A percentile compares a stretch with the other conserved stretches of the same genome.
Conservation (phyloP, 1,140 invertebrate genomes). For the Sarcophaga peregrina region DNA sequence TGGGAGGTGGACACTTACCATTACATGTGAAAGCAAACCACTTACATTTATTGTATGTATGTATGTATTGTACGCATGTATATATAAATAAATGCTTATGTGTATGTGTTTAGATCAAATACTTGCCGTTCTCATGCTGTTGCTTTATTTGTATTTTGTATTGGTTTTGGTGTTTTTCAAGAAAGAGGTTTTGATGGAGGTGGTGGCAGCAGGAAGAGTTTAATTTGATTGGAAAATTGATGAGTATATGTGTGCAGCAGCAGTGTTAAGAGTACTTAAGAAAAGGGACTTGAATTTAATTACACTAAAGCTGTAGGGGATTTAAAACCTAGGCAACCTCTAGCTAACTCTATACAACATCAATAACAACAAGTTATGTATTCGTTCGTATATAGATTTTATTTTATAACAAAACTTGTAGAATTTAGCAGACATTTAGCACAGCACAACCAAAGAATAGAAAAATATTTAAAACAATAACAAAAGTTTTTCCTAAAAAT, state of each 20-base stretch:
- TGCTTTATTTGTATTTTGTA: background rate
- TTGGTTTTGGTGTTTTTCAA: background rate
- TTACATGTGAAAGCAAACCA: too few relatives aligned
- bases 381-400: background rate
- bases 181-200: background rate
- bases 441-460: background rate
- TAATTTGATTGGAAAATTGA: slow-evolving; percentile 42
- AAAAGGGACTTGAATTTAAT: slow-evolving; percentile 39
- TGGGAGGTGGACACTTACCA: too few relatives aligned
- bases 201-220: slow-evolving; percentile 26
- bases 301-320: slow-evolving; percentile 36
- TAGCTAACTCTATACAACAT: too few relatives aligned
- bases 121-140: background rate
- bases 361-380: background rate
- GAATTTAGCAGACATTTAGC: background rate
- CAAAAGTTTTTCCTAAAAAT: background rate
- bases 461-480: background rate
- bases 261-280: slow-evolving; percentile 38
- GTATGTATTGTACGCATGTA: too few relatives aligned
- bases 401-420: background rate
- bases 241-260: slow-evolving; percentile 13
- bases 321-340: slow-evolving; percentile 1
- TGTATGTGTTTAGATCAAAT: background rate
- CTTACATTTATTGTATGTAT: too few relatives aligned
- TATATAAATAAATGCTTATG: too few relatives aligned